A percentile compares a stretch with the other conserved stretches of the same genome.
phyloP scores from a whole-genome alignment of 2,888 invertebrate genomes.

The Heliconius erato region DNA sequence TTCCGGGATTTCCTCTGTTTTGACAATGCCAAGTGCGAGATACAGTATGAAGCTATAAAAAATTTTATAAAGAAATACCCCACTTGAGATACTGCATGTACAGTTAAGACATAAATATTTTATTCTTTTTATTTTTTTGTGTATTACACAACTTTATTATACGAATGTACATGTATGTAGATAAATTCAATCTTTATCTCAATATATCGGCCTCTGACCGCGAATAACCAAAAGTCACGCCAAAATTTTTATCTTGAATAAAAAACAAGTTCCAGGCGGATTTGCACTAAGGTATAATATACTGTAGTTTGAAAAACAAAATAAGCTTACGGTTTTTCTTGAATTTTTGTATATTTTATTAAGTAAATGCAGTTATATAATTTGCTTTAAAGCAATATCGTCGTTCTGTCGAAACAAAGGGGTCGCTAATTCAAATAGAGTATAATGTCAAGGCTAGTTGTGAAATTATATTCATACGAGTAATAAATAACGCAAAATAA shows the following conservation, averaged over 20 bases:
- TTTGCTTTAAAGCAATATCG: background rate
- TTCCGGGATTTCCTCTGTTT: too few relatives aligned
- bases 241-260: background rate
- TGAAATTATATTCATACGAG: background rate
- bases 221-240: constrained; percentile 2
- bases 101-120: background rate
- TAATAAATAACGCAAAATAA: background rate
- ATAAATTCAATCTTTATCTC: background rate
- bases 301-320: background rate
- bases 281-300: background rate
- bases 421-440: background rate
- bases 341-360: background rate
- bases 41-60: background rate
- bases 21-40: too few relatives aligned
- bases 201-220: constrained; percentile 15
- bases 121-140: background rate
- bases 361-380: background rate
- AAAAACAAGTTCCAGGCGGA: background rate
- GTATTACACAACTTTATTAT: background rate
- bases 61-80: background rate
- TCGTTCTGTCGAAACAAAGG: constrained; percentile 2
- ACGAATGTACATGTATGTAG: background rate
- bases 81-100: background rate
- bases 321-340: background rate
- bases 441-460: background rate